Percentiles rank a stretch among this genome's conserved stretches.
These are phyloP conservation scores for Rhopalosiphum nymphaeae DNA, from an alignment of 2,888 invertebrate genomes.

Conservation along the genomic window DNA sequence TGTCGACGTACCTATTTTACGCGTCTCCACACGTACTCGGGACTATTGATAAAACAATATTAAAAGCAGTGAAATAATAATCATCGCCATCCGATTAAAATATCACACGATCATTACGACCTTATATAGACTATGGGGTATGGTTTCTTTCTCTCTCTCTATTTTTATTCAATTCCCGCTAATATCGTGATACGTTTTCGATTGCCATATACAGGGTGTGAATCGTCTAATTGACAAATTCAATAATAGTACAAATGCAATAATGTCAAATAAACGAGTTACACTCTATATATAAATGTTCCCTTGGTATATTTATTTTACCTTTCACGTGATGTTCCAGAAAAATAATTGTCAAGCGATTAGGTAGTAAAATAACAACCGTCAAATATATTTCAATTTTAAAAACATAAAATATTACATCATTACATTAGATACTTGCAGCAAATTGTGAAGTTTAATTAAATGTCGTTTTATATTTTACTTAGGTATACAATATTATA, in stretches of 20 bases:
- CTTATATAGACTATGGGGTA: not conserved
- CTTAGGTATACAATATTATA: not conserved
- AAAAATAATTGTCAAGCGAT: not conserved
- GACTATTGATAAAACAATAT: slow-evolving; percentile 3
- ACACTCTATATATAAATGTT: not conserved
- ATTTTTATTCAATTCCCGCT: not conserved
- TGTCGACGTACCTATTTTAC: not conserved
- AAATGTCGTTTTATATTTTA: not conserved
- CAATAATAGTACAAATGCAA: too few species aligned
- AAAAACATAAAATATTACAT: not conserved
- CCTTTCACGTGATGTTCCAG: not conserved
- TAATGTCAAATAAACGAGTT: too few species aligned
- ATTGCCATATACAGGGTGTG: not conserved
- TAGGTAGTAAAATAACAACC: not conserved
- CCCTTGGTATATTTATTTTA: not conserved
- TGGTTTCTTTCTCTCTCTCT: not conserved
- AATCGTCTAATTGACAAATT: too few species aligned
- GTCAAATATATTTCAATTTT: not conserved
- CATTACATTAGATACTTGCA: not conserved
- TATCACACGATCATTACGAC: not conserved
- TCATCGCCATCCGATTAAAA: not conserved
- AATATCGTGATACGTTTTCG: not conserved
- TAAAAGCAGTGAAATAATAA: not conserved
- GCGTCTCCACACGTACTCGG: not conserved
- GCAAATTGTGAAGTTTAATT: not conserved